Evolutionary conservation across 2,888 invertebrate species (phyloP), one percentile per base, ranked within the genome.

Genomic region (Tricholauxania praeusta): DNA sequence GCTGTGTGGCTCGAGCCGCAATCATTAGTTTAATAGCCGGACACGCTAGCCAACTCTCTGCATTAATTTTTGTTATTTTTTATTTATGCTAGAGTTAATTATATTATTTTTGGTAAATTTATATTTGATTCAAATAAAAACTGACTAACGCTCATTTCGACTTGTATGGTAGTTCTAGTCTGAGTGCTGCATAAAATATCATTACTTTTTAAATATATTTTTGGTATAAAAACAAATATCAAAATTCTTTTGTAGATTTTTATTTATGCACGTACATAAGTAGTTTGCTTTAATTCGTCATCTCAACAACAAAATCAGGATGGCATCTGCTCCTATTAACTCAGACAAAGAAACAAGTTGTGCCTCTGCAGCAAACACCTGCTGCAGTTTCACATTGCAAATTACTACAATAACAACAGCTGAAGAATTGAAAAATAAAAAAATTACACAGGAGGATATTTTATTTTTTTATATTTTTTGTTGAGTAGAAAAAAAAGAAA

Each of bases 301-400:
- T 22, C 28, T 57, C 28, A 28, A 22, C 8, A 49, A 49, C 19
- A 17, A 3, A 28, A 12, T 47, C 14, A 48, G 19, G 49, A 64
- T 52, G 28, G n/a, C 64, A 64, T 64, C 64, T 64, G 64, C 52
- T 51, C 28, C 51, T 3, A 15, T 22, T 28, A n/a, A 22, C 64
- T 28, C 63, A 15, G 17, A 63, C 6, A 63, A 63, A 49, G 1
- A 47, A 62, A 32, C 19, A 49, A 63, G 22, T 57, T 28, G 22
- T 57, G 28, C 19, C 8, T 19, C 57, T 12, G 22, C 28, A 15
- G 57, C 28, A 57, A 57, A 22, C 57, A 57, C 57, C 57, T 28
- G 57, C 57, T 57, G 22, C 28, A 57, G 39, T 39, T 8, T 39
- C 39, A 39, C 10, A 10, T 39, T 39, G 57, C 57, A 57, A 22